A percentile compares a stretch with the other conserved stretches of the same genome.
Evolutionary conservation across 2,113 vertebrate genomes (phyloP).

Genomic region (Ascaphus truei): DNA sequence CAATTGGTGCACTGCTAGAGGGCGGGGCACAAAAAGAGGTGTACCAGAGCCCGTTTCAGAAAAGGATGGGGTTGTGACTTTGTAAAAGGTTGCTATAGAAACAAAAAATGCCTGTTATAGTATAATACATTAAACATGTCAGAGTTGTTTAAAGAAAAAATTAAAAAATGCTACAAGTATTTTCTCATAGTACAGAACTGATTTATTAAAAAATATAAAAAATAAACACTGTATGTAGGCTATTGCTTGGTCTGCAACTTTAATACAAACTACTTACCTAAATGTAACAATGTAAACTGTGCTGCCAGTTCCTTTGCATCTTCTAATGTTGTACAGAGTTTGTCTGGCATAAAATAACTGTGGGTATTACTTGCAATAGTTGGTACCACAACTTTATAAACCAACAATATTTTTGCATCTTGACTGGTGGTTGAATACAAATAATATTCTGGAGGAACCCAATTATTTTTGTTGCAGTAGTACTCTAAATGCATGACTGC

Average conservation of each 20-base stretch:
- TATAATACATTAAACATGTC: not conserved
- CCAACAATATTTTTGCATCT: slow-evolving; percentile 71
- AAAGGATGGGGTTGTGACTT: no score
- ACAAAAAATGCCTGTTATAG: no score
- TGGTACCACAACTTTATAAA: slow-evolving; percentile 79
- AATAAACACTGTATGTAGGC: no score
- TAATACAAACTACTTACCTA: slow-evolving; percentile 64
- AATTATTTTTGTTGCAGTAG: slow-evolving; percentile 83
- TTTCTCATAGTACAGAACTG: no score
- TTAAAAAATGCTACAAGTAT: no score
- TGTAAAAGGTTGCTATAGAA: no score
- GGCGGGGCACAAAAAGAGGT: no score
- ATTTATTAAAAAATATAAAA: no score
- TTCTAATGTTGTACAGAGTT: slow-evolving; percentile 80
- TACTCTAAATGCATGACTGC: slow-evolving; percentile 85
- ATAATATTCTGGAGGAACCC: slow-evolving; percentile 82
- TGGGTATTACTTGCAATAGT: slow-evolving; percentile 62
- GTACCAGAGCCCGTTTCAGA: no score
- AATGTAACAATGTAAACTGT: slow-evolving; percentile 75
- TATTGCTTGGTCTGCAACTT: no score
- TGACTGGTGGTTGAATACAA: slow-evolving; percentile 79
- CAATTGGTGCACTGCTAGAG: no score
- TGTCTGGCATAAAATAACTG: slow-evolving; percentile 81
- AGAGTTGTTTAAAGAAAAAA: not conserved
- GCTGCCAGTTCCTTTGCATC: slow-evolving; percentile 90